These are phyloP conservation scores for Celastrina argiolus DNA, from an alignment of 2,888 invertebrate species.

Conservation along the genomic window DNA sequence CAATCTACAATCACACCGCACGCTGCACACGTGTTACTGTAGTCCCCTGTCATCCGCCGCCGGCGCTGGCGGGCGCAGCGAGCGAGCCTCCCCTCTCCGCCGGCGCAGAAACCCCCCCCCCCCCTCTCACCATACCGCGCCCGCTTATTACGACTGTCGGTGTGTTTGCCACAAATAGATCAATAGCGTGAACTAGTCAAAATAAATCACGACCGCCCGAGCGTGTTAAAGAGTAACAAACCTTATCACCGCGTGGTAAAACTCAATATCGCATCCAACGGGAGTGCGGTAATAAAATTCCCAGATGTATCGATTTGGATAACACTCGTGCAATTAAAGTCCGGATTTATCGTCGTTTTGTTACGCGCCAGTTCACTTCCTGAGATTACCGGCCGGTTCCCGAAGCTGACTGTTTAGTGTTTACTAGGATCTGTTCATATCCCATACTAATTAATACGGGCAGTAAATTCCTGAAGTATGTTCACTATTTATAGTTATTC, in stretches of 20 bases:
- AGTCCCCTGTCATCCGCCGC: background rate
- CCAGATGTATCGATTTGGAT: conserved; percentile 19
- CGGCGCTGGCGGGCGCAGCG: background rate
- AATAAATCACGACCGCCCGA: conserved; percentile 29
- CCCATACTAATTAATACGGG: background rate
- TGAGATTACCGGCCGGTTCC: conserved; percentile 1
- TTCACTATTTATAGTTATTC: background rate
- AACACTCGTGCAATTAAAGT: conserved; percentile 13
- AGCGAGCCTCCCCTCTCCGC: background rate
- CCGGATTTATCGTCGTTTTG: conserved; percentile 13
- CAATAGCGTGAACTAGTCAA: conserved; percentile 34
- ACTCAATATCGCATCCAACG: background rate
- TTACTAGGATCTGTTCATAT: background rate
- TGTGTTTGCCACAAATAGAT: conserved; percentile 39
- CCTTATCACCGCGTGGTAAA: conserved; percentile 24
- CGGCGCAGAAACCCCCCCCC: background rate
- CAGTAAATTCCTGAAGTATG: background rate
- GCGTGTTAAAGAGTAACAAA: conserved; percentile 10
- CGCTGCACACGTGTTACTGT: background rate
- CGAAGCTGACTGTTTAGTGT: background rate
- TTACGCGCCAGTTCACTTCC: conserved; percentile 8
- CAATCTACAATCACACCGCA: background rate
- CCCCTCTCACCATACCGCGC: conserved; percentile 30
- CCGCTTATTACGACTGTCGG: conserved; percentile 35
- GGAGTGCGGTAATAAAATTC: background rate